Base-by-base conservation (phyloP, 2,888 invertebrate species). In the Podabrus alpinus region DNA sequence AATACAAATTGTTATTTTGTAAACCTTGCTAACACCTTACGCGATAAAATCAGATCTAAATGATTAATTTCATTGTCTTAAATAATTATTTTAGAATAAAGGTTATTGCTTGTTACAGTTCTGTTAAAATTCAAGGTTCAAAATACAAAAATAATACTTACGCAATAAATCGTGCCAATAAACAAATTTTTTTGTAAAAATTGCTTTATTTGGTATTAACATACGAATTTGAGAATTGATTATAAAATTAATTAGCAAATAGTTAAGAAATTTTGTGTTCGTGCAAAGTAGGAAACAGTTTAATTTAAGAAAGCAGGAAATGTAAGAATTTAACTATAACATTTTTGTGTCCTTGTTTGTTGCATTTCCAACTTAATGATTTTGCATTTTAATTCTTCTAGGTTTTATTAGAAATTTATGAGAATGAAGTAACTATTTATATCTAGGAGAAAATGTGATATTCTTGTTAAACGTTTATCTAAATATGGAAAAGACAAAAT, bases 391-490 rank as follows among this genome's bases (percentile, higher is more conserved):
- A 19, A 64, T 64, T 19, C 62, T 19, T 19, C 16, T 64, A 9
- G 62, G 9, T 15, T 21, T 64, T 45, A 5, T 4, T 62, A 62
- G 62, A 61, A 59, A 66, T 66, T 71, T 45, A 71, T 66, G 59
- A 62, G 19, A 15, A 66, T 24, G 15, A 15, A 59, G 59, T 60
- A 66, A 71, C 21, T 66, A 66, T 59, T 45, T 60, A 29, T 24
- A 66, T 45, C 29, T 45, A 74, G 59, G 71, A 74, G 45, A 66
- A 29, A 24, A 17, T 60, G 24, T 62, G 66, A 66, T 60, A 66
- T 29, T 71, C 74, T 70, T 74, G 71, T 71, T 71, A 71, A 71
- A 70, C 67, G 66, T 67, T 59, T 21, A 67, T 68, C 67, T 71
- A 45, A 74, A 71, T 59, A 66, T 24, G 66, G 66, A 68, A 66